Evolutionary conservation across 1,140 invertebrate species (phyloP).

Genomic region (Agraylea sexmaculata): DNA sequence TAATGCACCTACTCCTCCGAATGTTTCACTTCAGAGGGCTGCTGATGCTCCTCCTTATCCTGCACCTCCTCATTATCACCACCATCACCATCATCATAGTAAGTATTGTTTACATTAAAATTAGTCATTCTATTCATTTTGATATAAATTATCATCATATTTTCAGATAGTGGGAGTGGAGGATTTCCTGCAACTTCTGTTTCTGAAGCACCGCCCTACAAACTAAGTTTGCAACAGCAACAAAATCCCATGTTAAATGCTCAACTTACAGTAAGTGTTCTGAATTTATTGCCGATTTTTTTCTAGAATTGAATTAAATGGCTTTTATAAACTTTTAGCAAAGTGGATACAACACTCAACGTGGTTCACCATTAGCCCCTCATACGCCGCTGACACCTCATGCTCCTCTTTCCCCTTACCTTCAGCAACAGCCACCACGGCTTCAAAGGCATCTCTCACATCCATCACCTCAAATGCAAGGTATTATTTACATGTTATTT

Average conservation of each 20-base stretch:
- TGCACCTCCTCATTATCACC: constrained; percentile 13
- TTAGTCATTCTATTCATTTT: not conserved
- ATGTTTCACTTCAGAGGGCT: constrained; percentile 59
- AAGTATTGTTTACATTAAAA: not conserved
- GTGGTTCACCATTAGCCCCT: constrained; percentile 30
- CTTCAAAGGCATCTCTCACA: constrained; percentile 25
- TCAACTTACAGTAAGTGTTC: constrained; percentile 52
- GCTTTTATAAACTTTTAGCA: constrained; percentile 13
- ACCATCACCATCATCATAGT: constrained; percentile 16
- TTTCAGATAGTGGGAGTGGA: constrained; percentile 14
- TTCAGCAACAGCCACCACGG: constrained; percentile 28
- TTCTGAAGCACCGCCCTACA: constrained; percentile 18
- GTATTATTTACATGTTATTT: constrained; percentile 9
- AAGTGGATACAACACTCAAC: constrained; percentile 16
- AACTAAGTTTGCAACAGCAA: constrained; percentile 42
- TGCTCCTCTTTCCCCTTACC: constrained; percentile 26
- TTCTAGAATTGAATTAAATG: not conserved
- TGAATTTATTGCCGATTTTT: constrained; percentile 1
- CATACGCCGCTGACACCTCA: constrained; percentile 38
- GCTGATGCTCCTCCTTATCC: constrained; percentile 51
- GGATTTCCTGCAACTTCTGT: constrained; percentile 9
- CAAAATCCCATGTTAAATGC: constrained; percentile 73
- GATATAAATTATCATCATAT: constrained; percentile 30
- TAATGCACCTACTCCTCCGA: constrained; percentile 69
- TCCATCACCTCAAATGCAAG: constrained; percentile 19